Conservation (phyloP, 2,113 vertebrate species). For the Macrotis lagotis region DNA sequence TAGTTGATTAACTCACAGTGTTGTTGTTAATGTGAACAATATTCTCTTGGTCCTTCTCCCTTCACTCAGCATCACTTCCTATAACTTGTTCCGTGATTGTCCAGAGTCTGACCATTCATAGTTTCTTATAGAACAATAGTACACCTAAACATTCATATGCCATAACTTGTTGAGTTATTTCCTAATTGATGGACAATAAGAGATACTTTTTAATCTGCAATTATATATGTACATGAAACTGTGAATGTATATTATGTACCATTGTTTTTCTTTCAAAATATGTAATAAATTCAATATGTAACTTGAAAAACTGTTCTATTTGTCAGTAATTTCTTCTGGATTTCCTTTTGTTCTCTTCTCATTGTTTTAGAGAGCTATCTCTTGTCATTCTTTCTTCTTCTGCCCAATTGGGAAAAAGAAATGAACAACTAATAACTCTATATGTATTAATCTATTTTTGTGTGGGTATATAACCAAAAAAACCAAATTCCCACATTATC, state of each 20-base stretch:
- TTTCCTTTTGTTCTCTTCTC: not conserved
- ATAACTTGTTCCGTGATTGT: no score
- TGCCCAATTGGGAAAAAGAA: not conserved
- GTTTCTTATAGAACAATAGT: no score
- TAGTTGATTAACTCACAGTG: no score
- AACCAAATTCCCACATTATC: not conserved
- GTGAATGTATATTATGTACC: not conserved
- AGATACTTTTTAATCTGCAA: no score
- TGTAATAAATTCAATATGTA: not conserved
- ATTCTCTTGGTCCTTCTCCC: no score
- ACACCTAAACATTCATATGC: no score
- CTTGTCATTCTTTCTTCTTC: not conserved
- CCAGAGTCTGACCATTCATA: no score
- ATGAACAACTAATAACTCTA: not conserved
- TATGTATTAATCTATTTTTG: no score
- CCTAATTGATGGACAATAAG: no score
- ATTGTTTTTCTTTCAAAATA: not conserved
- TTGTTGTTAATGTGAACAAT: no score
- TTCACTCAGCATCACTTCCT: no score
- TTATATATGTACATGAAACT: not conserved
- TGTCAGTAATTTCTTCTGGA: not conserved
- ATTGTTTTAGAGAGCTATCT: not conserved
- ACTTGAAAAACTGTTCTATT: not conserved
- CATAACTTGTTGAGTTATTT: no score
- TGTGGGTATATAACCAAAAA: not conserved